Percentiles rank a stretch among this genome's conserved stretches.
Evolutionary conservation across 2,888 invertebrate species (phyloP).

Genomic region (Anagyrus pseudococci): DNA sequence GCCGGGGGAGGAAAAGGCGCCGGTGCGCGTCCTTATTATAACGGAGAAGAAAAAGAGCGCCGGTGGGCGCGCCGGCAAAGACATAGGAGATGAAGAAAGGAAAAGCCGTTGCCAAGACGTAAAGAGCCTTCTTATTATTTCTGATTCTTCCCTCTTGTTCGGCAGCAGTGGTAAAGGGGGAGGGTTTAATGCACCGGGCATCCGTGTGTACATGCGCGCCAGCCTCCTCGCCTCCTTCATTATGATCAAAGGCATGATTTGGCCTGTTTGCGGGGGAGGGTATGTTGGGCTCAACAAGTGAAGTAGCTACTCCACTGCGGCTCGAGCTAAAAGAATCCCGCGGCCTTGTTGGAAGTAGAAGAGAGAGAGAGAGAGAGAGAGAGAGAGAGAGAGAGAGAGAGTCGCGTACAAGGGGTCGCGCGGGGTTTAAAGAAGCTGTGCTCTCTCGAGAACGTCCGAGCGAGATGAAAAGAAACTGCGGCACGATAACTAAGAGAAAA

Average conservation of each 20-base stretch:
- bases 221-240: slow-evolving; percentile 19
- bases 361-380: too few relatives aligned
- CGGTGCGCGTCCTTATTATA: slow-evolving; percentile 5
- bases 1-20: too few relatives aligned
- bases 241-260: slow-evolving; percentile 33
- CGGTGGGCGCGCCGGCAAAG: too few relatives aligned
- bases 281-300: slow-evolving; percentile 5
- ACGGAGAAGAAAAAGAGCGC: slow-evolving; percentile 3
- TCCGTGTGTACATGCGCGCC: background rate
- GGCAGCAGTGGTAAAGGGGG: too few relatives aligned
- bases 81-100: background rate
- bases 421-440: too few relatives aligned
- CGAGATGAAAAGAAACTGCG: background rate
- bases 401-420: too few relatives aligned
- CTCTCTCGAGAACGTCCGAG: background rate
- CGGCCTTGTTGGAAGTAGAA: too few relatives aligned
- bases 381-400: too few relatives aligned
- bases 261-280: background rate
- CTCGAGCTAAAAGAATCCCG: background rate
- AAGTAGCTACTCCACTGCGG: slow-evolving; percentile 1
- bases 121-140: slow-evolving; percentile 23
- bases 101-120: too few relatives aligned
- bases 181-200: too few relatives aligned
- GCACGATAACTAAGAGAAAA: too few relatives aligned
- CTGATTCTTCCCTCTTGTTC: slow-evolving; percentile 8